Evolutionary conservation across 2,888 invertebrate species (phyloP).

Genomic region (Willowsia nigromaculata): DNA sequence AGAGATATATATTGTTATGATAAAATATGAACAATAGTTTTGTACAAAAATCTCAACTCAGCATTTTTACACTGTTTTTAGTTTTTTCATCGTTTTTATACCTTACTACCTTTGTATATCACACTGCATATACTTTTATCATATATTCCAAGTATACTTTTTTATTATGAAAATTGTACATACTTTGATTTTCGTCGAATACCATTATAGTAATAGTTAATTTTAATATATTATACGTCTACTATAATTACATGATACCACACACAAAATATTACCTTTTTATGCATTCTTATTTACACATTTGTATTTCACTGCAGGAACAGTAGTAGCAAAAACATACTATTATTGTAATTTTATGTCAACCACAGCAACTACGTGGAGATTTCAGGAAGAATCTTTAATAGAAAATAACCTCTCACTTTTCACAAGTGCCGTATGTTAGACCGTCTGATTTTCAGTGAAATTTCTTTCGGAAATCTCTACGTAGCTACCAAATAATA

Average conservation of each 20-base stretch:
- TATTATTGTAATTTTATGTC: no score
- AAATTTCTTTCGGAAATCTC: no score
- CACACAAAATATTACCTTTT: neutral
- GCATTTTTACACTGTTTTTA: no score
- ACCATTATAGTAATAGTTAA: neutral
- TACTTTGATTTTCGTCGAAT: neutral
- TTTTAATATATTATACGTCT: neutral
- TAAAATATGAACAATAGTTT: no score
- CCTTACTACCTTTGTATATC: neutral
- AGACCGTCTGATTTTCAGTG: no score
- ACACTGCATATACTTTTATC: neutral
- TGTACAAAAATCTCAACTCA: no score
- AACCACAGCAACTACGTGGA: no score
- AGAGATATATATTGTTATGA: no score
- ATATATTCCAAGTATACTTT: neutral
- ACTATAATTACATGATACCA: neutral
- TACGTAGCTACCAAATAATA: neutral
- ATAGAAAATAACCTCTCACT: no score
- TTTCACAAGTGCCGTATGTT: no score
- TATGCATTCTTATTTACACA: neutral
- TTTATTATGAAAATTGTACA: neutral
- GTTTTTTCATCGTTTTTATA: neutral
- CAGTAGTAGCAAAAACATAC: neutral
- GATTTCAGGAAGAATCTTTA: no score
- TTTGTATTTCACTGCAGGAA: slow-evolving; percentile 5